Evolutionary conservation across 2,113 vertebrate species (phyloP), one percentile per base, ranked within the genome.

Genomic region (Mormoops blainvillei): DNA sequence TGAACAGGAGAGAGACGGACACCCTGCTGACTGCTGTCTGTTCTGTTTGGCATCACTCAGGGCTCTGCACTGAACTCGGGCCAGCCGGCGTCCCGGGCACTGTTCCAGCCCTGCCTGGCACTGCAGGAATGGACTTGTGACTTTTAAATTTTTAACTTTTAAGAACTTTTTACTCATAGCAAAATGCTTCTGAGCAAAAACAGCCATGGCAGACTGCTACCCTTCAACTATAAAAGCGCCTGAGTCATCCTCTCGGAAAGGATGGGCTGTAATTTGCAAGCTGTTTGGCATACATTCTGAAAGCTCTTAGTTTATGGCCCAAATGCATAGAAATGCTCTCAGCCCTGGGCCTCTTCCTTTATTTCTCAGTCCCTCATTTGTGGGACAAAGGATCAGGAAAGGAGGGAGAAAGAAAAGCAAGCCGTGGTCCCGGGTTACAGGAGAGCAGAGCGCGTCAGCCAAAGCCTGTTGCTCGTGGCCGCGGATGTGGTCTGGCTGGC

Each of bases 221-320:
- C 50, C 78, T 86, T 90, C 81, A 68, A 50, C 91, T 63, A 77
- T 61, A 76, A 87, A 50, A 86, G 82, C 10, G 87, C 87, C 89
- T 70, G 97, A 96, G 89, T 95, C 94, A 93, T 86, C 61, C 73
- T 1, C 73, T 95, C 73, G n/a, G 90, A 84, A 89, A 94, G 33
- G 91, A 95, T 15, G 82, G 96, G 96, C 89, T 89, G 89, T 90
- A 20, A 89, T 87, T 71, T 68, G 96, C 95, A 83, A 96, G 96
- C 93, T 80, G 94, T 86, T 91, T 63, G 50, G 88, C 77, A 18
- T 43, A 11, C n/a, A 50, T 68, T 80, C 65, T n/a, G 78, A 45
- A 52, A 14, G 50, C 19, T 63, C 73, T 56, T 94, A 28, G 4
- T 65, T n/a, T 63, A 24, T 2, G 58, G 96, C 28, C 83, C 80